Percentiles rank a stretch among this genome's conserved stretches.
These are phyloP conservation scores for Oikopleura dioica DNA, from an alignment of 23 tunicate species.

Conservation along the genomic window DNA sequence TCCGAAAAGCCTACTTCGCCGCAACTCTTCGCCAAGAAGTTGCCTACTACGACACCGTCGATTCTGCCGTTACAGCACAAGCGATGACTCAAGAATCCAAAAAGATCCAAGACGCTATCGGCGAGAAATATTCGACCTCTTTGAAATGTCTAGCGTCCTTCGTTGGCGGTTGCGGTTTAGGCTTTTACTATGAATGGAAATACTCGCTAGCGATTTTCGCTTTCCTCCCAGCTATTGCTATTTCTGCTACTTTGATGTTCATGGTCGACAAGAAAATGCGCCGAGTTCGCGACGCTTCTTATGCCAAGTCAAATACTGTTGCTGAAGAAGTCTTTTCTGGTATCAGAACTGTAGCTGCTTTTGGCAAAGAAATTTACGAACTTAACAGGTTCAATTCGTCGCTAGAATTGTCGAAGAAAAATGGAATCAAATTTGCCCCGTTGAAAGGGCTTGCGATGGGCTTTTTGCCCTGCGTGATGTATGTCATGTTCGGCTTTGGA, in stretches of 20 bases:
- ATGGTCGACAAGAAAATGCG: neutral
- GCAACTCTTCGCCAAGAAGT: neutral
- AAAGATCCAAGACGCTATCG: neutral
- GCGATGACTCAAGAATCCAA: neutral
- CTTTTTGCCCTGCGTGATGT: neutral
- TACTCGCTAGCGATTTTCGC: neutral
- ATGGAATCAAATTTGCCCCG: neutral
- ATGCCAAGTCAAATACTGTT: neutral
- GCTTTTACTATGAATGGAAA: neutral
- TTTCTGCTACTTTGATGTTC: neutral
- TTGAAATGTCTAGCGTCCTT: neutral
- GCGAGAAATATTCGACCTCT: neutral
- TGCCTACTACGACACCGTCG: neutral
- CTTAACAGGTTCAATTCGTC: neutral
- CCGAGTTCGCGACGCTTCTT: neutral
- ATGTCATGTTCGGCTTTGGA: neutral
- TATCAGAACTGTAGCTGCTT: neutral
- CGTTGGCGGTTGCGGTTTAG: neutral
- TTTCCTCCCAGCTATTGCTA: neutral
- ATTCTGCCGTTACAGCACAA: neutral
- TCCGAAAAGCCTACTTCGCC: neutral
- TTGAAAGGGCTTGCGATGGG: slow-evolving; percentile 8
- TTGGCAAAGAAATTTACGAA: neutral
- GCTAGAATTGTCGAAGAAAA: neutral
- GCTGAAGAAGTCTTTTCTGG: slow-evolving; percentile 11